Evolutionary conservation across 37 sponge, comb jelly and placozoan species (phyloP), one percentile per base, ranked within the genome.

Genomic region (Petrosia ficiformis): DNA sequence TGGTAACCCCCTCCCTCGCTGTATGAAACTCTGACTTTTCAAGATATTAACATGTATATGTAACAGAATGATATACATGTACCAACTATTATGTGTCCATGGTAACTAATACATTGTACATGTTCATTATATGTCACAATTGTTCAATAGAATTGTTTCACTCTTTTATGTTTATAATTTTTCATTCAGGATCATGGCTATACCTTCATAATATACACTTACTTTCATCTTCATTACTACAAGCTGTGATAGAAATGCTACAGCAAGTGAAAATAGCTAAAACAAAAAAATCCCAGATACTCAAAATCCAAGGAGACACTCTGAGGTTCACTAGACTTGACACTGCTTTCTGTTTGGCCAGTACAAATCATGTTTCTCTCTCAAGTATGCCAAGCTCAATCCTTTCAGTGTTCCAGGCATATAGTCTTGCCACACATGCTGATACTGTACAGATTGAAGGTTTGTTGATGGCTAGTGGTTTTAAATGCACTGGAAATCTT

Each of bases 101-200:
- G 39, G 61, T 4, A 57, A 29, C 4, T 4, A 76, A 28, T 43
- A 8, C 22, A 38, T 14, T 65, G n/a, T 26, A 40, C n/a, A n/a
- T n/a, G n/a, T n/a, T n/a, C n/a, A n/a, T n/a, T n/a, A n/a, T n/a
- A n/a, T n/a, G n/a, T 3, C 38, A 57, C 57, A 29, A 32, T 74
- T 29, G 14, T 25, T 34, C 5, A 10, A 10, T 58, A 28, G 52
- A 2, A 57, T 4, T 56, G 26, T 24, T 58, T 22, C 39, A 16
- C 38, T n/a, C n/a, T 31, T 1, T 56, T 74, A 29, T 25, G 4
- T 63, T 36, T 64, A 6, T 34, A 32, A 60, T 38, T 65, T 48
- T 76, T 35, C 63, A n/a, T 77, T 6, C 33, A 87, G 87, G 87
- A 2, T 73, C 61, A 16, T 82, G 79, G 84, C 54, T 88, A 24